phyloP scores from a whole-genome alignment of 2,113 vertebrate species.

The Muntiacus reevesi region DNA sequence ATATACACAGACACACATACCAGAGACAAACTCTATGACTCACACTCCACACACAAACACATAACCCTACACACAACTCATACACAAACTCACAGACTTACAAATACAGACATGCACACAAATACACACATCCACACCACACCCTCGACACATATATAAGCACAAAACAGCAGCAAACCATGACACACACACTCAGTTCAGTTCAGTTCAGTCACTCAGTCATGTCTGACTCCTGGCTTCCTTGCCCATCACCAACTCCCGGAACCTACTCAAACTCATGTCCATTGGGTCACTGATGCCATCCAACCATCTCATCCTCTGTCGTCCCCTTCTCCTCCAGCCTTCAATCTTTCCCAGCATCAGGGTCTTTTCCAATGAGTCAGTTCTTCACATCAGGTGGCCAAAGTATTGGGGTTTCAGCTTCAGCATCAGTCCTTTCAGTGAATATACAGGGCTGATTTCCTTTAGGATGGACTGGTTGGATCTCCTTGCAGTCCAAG shows the following conservation, averaged over 20 bases:
- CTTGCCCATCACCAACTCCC: neutral
- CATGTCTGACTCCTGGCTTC: neutral
- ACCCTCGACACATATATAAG: neutral
- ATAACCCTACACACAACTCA: neutral
- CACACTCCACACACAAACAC: neutral
- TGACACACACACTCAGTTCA: neutral
- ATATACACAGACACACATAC: neutral
- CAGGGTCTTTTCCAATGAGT: neutral
- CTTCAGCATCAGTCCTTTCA: neutral
- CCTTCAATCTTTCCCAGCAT: neutral
- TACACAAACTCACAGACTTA: neutral
- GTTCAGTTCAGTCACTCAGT: neutral
- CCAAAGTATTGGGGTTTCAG: neutral
- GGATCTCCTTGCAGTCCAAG: neutral
- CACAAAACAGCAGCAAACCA: neutral
- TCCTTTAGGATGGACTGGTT: neutral
- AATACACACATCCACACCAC: neutral
- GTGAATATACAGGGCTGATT: neutral
- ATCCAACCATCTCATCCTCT: neutral
- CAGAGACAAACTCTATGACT: neutral
- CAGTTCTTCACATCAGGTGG: neutral
- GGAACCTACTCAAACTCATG: neutral
- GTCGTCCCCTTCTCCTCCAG: neutral
- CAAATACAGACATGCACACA: neutral
- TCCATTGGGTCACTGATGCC: rapidly evolving